Base-by-base conservation (phyloP, 2,113 vertebrate genomes). In the zebrafish (Danio rerio) region DNA sequence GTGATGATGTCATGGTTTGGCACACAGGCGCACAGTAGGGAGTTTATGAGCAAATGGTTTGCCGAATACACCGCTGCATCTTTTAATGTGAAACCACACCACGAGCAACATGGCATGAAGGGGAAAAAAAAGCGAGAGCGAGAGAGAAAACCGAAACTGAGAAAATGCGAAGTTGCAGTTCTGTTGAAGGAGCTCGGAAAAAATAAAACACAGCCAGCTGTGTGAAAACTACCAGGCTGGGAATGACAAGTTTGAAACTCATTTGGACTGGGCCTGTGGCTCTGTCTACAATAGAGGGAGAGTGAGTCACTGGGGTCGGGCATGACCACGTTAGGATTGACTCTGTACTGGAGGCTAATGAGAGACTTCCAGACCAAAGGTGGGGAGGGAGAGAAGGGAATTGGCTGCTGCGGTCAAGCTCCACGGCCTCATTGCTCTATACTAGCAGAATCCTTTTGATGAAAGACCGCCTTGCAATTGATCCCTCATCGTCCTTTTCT, bases 1-100 rank as follows among this genome's bases (percentile, higher is more conserved):
- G 78, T 20, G 82, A 68, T 81, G 73, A 84, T 81, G 61, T 81
- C 79, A 82, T 55, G 69, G 69, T 71, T 63, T 58, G 68, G 68
- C 49, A 53, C 52, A 45, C 10, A 7, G 4, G 0, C 6, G 3
- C 49, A 66, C 50, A 42, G 53, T 49, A 73, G 15, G n/a, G 42
- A 66, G 63, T 59, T 62, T 15, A 74, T 40, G 55, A 56, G 16
- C 18, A 63, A 77, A 77, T 2, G 9, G 18, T 56, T 11, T 16
- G 47, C 21, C 21, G 31, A 55, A 63, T 9, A 52, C 20, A 65
- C 59, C 47, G 47, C 75, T 40, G 58, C 47, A 42, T 63, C 61
- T 20, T 66, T 78, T 53, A 71, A 78, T 42, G 21, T 9, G 61
- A 79, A 43, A 79, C 49, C 62, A 12, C 52, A 66, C 49, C 21